Evolutionary conservation across 1,140 invertebrate genomes (phyloP).

Genomic region (Cyclina sinensis): DNA sequence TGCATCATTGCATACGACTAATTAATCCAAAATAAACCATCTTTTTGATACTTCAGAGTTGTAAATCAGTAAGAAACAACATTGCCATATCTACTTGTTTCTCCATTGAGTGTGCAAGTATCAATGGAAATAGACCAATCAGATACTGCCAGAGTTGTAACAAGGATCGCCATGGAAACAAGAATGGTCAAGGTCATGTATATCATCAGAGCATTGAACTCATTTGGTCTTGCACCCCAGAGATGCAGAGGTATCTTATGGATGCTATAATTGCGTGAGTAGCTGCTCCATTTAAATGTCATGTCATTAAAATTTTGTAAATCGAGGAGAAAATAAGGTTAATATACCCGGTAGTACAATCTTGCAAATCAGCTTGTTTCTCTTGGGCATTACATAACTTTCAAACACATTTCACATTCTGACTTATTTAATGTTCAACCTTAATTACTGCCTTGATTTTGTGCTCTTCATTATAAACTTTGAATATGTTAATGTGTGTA

Average conservation of each 20-base stretch:
- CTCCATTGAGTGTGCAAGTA: conserved; percentile 97
- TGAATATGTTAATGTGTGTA: no score
- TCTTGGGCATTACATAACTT: no score
- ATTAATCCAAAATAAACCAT: neutral
- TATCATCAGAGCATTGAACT: conserved; percentile 94
- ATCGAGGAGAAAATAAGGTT: no score
- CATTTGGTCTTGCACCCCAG: conserved; percentile 93
- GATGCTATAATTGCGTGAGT: conserved; percentile 96
- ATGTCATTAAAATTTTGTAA: no score
- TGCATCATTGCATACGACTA: no score
- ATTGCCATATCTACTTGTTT: conserved; percentile 99
- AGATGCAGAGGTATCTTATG: conserved; percentile 97
- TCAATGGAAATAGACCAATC: conserved; percentile 98
- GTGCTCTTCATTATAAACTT: no score
- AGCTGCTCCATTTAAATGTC: no score
- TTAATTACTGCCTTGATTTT: no score
- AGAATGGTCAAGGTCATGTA: conserved; percentile 94
- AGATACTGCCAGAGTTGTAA: conserved; percentile 92
- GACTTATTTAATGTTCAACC: no score
- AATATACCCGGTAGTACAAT: no score
- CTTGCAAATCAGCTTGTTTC: no score
- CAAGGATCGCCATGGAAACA: conserved; percentile 94
- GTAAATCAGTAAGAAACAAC: conserved; percentile 94
- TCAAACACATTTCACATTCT: no score
- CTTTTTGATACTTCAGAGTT: conserved; percentile 90